Base-by-base conservation (phyloP, 2,888 invertebrate genomes). In the Euplagia quadripunctaria region DNA sequence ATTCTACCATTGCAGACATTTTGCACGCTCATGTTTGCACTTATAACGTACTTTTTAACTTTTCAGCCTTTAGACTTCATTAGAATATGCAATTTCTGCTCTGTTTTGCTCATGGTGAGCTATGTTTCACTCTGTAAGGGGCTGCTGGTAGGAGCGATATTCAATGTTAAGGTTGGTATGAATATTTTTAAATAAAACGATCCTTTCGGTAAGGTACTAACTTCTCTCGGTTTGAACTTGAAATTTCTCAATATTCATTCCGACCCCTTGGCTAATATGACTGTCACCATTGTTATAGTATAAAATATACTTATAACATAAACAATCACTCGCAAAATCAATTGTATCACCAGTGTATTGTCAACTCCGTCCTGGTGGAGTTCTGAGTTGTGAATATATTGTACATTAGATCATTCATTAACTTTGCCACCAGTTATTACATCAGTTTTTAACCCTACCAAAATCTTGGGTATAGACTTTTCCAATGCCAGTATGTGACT, bases 61-160 rank as follows among this genome's bases (percentile, higher is more conserved):
- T 97, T 97, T 41, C 99, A 99, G 89, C 98, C 99, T 0, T 88
- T 96, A n/a, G 98, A 99, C 83, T 83, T 96, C 0, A 93, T 95
- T 80, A 96, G 99, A 73, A 97, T 99, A 87, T 88, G 96, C 9
- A 94, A 97, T 79, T 99, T 97, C 92, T 96, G 97, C 68, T 94
- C 97, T 66, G 97, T 98, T 84, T 97, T 98, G 63, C 96, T 98
- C 11, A 94, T 98, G 80, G 97, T 98, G 0, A 98, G 98, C 0
- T 96, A 99, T 67, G 98, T 99, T 8, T 97, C 98, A 12, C 98
- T 99, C 90, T 98, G 98, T 82, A 96, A 98, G 71, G 99, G 99
- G 0, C 94, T 99, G 11, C 95, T 99, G 1, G 97, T 99, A 79
- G 99, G 99, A 51, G 98, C 98, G 0, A 96, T 97, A 61, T 97